Evolutionary conservation across 2,888 invertebrate genomes (phyloP).

Genomic region (Phortica okadai): DNA sequence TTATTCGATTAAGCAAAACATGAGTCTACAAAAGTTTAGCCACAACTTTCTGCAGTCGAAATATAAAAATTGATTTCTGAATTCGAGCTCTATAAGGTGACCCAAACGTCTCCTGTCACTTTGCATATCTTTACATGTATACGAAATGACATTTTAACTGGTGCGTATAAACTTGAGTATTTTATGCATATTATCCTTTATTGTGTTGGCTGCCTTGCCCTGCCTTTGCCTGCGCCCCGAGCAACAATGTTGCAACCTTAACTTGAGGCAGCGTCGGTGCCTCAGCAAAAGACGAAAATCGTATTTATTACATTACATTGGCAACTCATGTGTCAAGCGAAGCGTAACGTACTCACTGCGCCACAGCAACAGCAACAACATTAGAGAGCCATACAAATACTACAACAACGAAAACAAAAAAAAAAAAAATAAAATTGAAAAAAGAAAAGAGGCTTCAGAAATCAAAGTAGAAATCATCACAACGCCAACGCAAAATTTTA

Average conservation of each 20-base stretch:
- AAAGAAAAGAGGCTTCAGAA: neutral
- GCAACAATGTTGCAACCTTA: neutral
- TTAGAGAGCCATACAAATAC: neutral
- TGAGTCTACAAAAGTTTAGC: too few species aligned
- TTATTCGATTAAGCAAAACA: too few species aligned
- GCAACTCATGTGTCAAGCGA: slow-evolving; percentile 55
- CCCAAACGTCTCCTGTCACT: neutral
- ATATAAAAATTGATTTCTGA: too few species aligned
- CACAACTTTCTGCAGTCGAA: too few species aligned
- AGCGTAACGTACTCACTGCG: slow-evolving; percentile 32
- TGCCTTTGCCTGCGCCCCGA: neutral
- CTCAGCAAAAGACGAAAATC: slow-evolving; percentile 50
- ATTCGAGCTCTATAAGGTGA: neutral
- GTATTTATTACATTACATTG: slow-evolving; percentile 62
- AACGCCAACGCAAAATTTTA: slow-evolving; percentile 20
- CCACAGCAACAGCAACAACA: slow-evolving; percentile 1
- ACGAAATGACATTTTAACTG: slow-evolving; percentile 61
- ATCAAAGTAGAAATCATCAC: neutral
- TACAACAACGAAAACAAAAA: neutral
- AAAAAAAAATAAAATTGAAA: slow-evolving; percentile 5
- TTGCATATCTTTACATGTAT: neutral
- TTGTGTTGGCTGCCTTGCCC: neutral
- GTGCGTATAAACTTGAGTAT: slow-evolving; percentile 60
- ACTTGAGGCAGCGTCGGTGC: neutral
- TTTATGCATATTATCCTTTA: slow-evolving; percentile 61